Percentiles rank a stretch among this genome's conserved stretches.
phyloP scores from a whole-genome alignment of 2,888 invertebrate species.

The Hydrotaea cyrtoneurina region DNA sequence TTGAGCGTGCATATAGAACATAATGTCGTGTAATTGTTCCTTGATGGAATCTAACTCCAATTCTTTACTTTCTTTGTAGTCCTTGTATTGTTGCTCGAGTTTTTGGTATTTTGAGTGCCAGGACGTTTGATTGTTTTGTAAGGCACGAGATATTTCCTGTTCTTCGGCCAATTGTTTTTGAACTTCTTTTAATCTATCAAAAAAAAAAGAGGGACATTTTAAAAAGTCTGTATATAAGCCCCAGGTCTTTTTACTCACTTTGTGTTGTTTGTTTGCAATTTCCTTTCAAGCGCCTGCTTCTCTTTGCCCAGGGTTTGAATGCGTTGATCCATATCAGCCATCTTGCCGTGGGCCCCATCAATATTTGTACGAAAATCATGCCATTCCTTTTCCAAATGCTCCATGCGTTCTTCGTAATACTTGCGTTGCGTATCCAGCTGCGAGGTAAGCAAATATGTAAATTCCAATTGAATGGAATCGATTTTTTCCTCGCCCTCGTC shows the following conservation, averaged over 20 bases:
- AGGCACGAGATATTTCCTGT: constrained; percentile 89
- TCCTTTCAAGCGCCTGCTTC: constrained; percentile 87
- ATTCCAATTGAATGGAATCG: constrained; percentile 97
- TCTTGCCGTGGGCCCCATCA: constrained; percentile 81
- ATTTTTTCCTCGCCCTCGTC: constrained; percentile 90
- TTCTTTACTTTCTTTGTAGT: constrained; percentile 84
- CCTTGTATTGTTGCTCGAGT: constrained; percentile 82
- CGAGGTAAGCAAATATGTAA: constrained; percentile 96
- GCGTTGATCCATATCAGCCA: constrained; percentile 81
- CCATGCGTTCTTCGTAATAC: constrained; percentile 92
- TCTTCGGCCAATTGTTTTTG: constrained; percentile 90
- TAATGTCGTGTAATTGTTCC: constrained; percentile 96
- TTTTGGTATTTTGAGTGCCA: constrained; percentile 86
- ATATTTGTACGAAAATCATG: constrained; percentile 83
- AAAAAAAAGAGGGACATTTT: constrained; percentile 45
- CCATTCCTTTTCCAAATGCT: constrained; percentile 83
- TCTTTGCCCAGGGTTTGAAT: constrained; percentile 84
- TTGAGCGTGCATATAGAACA: constrained; percentile 97
- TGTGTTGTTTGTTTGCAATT: constrained; percentile 84
- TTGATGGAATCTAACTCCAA: constrained; percentile 90
- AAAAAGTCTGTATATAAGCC: not conserved
- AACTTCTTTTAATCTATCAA: constrained; percentile 84
- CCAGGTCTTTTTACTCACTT: constrained; percentile 82
- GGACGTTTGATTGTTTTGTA: constrained; percentile 87
- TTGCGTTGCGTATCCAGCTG: constrained; percentile 96